Base-by-base conservation (phyloP, 2,888 invertebrate species). In the Sinhomidia bicolor region DNA sequence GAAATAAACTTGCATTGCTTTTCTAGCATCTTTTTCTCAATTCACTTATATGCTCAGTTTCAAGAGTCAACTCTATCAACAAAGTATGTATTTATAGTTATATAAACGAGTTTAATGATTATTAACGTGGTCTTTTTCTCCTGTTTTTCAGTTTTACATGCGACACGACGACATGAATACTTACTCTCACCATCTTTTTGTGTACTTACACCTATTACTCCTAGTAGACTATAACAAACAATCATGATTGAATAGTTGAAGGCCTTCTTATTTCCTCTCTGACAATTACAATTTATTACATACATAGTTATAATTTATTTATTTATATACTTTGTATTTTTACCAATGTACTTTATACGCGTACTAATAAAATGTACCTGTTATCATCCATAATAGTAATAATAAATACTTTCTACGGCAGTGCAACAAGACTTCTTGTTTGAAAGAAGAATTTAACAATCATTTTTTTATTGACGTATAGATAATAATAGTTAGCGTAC, bases 321-420 rank as follows among this genome's bases (percentile, higher is more conserved):
- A n/a, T n/a, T n/a, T n/a, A n/a, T 44, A 44, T 44, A 20, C 12
- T 71, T 14, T 3, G 4, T 65, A 1, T n/a, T 14, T 65, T 1
- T 9, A 32, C 32, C 12, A 57, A 57, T 65, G 26, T 36, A 32
- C 29, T n/a, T 76, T 76, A n/a, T 76, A 17, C 12, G 54, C 54
- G 4, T 78, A 57, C 12, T 26, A 14, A 26, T 36, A 36, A 36
- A 36, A 36, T 36, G 36, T 3, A 36, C 7, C 36, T n/a, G n/a
- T 36, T 36, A 36, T 36, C 7, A 5, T 36, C 7, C 36, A 3
- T 36, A 5, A 36, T 5, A 36, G 3, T 36, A 74, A 36, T 26
- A 23, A 47, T 44, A 74, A 74, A 47, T 78, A 57, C 54, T 57
- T 41, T 71, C 78, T 78, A 78, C 54, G 78, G 78, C 78, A 78